Evolutionary conservation across 2,797 vertebrate genomes (phyloP), one percentile per base, ranked within the genome.

Genomic region (Sebastes kiyomatsui): DNA sequence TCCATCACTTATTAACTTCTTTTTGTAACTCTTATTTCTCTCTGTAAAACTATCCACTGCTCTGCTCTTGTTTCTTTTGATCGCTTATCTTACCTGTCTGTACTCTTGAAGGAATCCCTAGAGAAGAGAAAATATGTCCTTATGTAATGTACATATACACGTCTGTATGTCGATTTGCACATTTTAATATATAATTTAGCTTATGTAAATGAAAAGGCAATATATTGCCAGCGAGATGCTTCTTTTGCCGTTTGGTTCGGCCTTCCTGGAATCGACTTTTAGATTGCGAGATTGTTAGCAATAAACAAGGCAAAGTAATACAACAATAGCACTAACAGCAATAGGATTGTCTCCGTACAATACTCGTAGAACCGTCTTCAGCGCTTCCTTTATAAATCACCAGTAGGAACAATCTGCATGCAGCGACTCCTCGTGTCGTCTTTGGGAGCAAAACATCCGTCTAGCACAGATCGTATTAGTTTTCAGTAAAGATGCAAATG

Each of bases 81-180:
- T 77, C 20, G 30, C 28, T 72, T 18, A 5, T 58, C 32, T 38
- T 52, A 23, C 25, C 2, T 3, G 70, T 70, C 38, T 67, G 49
- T 79, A 42, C 30, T 84, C 52, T 72, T 38, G 54, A 88, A 82
- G 56, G 35, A 87, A 83, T 81, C 11, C 55, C 33, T 88, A 73
- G 70, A 71, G 71, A 84, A 60, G 30, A 81, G 13, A 35, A 32
- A 78, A 78, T 79, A 16, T 77, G 28, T 80, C 12, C 70, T 60
- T 66, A 7, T 90, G 33, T 65, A 38, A 7, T 90, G 62, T 65
- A 38, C 56, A 60, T 38, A n/a, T 42, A 27, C 54, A 70, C 54
- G 7, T 13, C 72, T 88, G 74, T 89, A 73, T 81, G 84, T 92
- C 87, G 84, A 94, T 95, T 96, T 96, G 96, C 96, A 96, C 96